Evolutionary conservation across 2,888 invertebrate genomes (phyloP), one percentile per base, ranked within the genome.

Genomic region (Clivina fossor): DNA sequence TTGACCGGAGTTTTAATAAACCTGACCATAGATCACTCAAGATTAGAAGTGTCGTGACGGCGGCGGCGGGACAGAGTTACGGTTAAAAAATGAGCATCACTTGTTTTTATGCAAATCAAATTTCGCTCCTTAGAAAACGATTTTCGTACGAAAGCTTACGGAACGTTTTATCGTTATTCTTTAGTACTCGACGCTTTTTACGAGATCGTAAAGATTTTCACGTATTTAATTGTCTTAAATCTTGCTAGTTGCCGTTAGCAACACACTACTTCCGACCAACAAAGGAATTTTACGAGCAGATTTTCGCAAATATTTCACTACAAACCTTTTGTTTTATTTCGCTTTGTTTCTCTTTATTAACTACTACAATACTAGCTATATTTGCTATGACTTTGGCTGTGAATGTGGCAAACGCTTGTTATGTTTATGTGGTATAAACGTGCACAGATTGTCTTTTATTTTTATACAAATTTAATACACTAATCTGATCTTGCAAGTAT

Each of bases 1-100:
- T 50, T 41, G 41, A 38, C 40, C 50, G 20, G 19, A 38, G 40
- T 50, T 50, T 50, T 50, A 40, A 50, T 50, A 41, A 50, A 50
- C 50, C 40, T 40, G 50, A 50, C 32, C 41, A 50, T 50, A 50
- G 50, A 50, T 50, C 50, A 50, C 41, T 30, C 30, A 40, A 41
- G 50, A 50, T 50, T 50, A 50, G 19, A 19, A 32, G 32, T 35
- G 35, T 35, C 32, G 30, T 32, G 30, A 22, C 18, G 19, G 46
- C 3, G 30, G 19, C 15, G 19, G n/a, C 16, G 16, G 16, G 33
- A n/a, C 33, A 38, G 40, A 32, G 16, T 30, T 28, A 20, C 50
- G 40, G 28, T 50, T 30, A 50, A 50, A 50, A 37, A 50, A 47
- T 47, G 47, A 47, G 15, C 47, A 15, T 32, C 22, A 35, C 47